A percentile compares a stretch with the other conserved stretches of the same genome.
Evolutionary conservation across 2,797 vertebrate species (phyloP).

Genomic region (Anisognathus igniventris): DNA sequence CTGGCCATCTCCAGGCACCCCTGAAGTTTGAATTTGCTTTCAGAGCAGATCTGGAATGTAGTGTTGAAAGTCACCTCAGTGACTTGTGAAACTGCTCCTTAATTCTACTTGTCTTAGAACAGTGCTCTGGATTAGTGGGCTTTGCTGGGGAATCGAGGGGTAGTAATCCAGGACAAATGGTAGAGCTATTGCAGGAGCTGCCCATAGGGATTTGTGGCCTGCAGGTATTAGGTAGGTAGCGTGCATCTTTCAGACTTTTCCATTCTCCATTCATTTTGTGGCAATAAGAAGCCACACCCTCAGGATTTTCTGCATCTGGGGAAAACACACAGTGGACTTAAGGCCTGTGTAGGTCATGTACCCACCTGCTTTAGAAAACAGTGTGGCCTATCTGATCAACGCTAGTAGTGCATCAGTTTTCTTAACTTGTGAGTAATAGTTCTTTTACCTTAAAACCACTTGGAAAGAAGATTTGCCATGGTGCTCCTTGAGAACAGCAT

Average conservation of each 20-base stretch:
- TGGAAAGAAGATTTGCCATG: not conserved
- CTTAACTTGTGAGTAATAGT: not conserved
- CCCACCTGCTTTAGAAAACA: not conserved
- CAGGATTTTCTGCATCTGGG: not conserved
- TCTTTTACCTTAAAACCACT: not conserved
- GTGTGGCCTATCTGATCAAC: not conserved
- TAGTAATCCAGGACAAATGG: not conserved
- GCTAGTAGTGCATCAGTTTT: not conserved
- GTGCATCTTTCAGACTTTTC: not conserved
- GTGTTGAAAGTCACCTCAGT: not conserved
- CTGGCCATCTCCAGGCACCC: not conserved
- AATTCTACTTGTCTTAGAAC: not conserved
- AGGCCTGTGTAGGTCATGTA: not conserved
- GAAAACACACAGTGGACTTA: not conserved
- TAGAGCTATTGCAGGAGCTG: not conserved
- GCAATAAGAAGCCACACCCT: not conserved
- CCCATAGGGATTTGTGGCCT: not conserved
- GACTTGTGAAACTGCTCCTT: not conserved
- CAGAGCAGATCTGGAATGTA: not conserved
- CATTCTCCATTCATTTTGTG: not conserved
- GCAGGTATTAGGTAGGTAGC: not conserved
- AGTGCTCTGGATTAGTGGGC: not conserved
- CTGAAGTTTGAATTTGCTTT: not conserved
- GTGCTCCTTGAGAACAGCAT: not conserved
- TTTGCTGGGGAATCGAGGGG: fast-evolving